A percentile compares a stretch with the other conserved stretches of the same genome.
phyloP scores from a whole-genome alignment of 2,797 vertebrate genomes.

The Paguma larvata region DNA sequence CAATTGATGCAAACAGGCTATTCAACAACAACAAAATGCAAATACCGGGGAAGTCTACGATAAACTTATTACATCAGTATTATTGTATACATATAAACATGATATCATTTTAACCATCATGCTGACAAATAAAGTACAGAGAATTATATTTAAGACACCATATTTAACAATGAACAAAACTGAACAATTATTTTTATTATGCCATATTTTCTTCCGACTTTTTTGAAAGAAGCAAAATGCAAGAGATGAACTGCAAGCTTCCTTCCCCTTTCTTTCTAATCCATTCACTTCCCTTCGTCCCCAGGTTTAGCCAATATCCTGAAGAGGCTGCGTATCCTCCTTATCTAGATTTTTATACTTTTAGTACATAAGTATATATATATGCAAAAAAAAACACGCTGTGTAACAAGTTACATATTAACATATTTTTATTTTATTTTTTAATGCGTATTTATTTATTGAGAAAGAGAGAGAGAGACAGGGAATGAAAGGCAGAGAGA shows the following conservation, averaged over 20 bases:
- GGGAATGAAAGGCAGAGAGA: no score
- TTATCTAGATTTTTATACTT: not conserved
- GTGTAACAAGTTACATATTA: not conserved
- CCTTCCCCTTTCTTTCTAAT: not conserved
- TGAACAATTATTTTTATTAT: not conserved
- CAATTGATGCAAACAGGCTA: not conserved
- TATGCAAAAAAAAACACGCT: not conserved
- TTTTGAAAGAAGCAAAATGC: not conserved
- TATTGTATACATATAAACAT: not conserved
- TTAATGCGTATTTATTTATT: no score
- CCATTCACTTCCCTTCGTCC: not conserved
- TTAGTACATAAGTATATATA: not conserved
- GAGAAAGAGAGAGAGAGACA: no score
- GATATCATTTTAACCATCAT: not conserved
- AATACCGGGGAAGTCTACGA: not conserved
- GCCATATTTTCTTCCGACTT: not conserved
- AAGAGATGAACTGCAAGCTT: not conserved
- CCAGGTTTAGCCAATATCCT: not conserved
- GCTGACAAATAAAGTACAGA: not conserved
- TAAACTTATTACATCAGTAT: not conserved
- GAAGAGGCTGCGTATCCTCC: not conserved
- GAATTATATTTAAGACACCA: not conserved
- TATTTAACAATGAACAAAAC: conserved; percentile 43
- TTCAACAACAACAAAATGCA: not conserved
- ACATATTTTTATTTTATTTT: not conserved